Conservation (phyloP, 2,888 invertebrate genomes). For the Neria commutata region DNA sequence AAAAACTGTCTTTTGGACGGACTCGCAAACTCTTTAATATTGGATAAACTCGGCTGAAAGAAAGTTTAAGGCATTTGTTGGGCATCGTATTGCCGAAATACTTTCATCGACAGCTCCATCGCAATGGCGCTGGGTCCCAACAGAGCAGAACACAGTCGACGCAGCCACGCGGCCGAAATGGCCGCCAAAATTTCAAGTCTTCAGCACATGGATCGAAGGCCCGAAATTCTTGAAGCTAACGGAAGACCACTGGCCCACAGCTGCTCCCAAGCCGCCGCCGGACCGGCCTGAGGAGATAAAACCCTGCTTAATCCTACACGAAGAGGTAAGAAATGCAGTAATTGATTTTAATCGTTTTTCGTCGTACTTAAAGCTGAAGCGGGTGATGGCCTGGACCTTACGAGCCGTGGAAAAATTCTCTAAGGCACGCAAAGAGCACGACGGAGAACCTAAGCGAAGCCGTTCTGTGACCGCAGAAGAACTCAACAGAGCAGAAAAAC, state of each 20-base stretch:
- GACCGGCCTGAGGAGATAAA: constrained; percentile 1
- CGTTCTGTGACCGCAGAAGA: background rate
- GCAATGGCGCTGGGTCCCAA: constrained; percentile 21
- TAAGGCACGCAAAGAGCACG: too few relatives aligned
- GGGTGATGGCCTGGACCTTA: too few relatives aligned
- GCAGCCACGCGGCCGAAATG: background rate
- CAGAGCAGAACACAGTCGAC: constrained; percentile 21
- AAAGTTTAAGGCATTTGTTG: constrained; percentile 35
- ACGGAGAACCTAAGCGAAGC: too few relatives aligned
- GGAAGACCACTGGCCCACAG: background rate
- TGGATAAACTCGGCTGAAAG: constrained; percentile 19
- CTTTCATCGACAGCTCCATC: background rate
- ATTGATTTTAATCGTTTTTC: too few relatives aligned
- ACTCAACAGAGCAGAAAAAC: background rate
- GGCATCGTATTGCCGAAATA: constrained; percentile 26
- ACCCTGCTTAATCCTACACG: background rate
- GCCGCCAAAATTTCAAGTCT: background rate
- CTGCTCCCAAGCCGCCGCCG: background rate
- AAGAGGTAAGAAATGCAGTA: background rate
- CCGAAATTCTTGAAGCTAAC: background rate
- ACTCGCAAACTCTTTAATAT: constrained; percentile 12
- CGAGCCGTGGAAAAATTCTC: too few relatives aligned
- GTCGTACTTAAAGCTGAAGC: too few relatives aligned
- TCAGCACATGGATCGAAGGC: background rate
- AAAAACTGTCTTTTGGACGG: constrained; percentile 21